Conservation (phyloP, 1,140 invertebrate species). For the Eubasilissa regina region DNA sequence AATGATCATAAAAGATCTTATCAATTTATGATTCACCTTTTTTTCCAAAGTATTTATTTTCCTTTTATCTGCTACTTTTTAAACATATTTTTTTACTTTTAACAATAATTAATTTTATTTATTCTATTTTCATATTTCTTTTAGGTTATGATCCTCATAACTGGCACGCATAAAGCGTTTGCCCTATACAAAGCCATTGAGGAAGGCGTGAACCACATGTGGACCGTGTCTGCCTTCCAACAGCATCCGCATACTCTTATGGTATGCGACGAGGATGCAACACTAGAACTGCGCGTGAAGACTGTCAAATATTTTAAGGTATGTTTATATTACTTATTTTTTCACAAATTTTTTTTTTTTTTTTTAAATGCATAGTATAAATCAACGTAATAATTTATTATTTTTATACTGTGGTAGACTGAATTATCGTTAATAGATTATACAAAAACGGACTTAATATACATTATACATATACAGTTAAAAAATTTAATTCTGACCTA, state of each 20-base stretch:
- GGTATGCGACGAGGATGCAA: slow-evolving; percentile 98
- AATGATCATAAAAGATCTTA: too few relatives aligned
- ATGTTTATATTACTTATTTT: slow-evolving; percentile 29
- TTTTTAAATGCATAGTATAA: neutral
- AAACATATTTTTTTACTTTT: neutral
- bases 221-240: slow-evolving; percentile 99
- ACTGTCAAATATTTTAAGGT: slow-evolving; percentile 99
- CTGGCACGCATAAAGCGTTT: slow-evolving; percentile 97
- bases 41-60: too few relatives aligned
- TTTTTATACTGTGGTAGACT: neutral
- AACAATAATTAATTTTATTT: slow-evolving; percentile 1
- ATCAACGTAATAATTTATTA: neutral
- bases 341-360: too few relatives aligned
- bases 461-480: too few relatives aligned
- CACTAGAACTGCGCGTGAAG: slow-evolving; percentile 95
- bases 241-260: slow-evolving; percentile 93
- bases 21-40: too few relatives aligned
- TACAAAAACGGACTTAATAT: too few relatives aligned
- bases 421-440: too few relatives aligned
- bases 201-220: slow-evolving; percentile 99
- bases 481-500: too few relatives aligned
- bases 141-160: slow-evolving; percentile 97
- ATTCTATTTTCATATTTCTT: slow-evolving; percentile 5
- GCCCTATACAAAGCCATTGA: slow-evolving; percentile 98
- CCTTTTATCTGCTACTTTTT: neutral